Evolutionary conservation across 2,113 vertebrate genomes (phyloP), one percentile per base, ranked within the genome.

Genomic region (Pantherophis guttatus): DNA sequence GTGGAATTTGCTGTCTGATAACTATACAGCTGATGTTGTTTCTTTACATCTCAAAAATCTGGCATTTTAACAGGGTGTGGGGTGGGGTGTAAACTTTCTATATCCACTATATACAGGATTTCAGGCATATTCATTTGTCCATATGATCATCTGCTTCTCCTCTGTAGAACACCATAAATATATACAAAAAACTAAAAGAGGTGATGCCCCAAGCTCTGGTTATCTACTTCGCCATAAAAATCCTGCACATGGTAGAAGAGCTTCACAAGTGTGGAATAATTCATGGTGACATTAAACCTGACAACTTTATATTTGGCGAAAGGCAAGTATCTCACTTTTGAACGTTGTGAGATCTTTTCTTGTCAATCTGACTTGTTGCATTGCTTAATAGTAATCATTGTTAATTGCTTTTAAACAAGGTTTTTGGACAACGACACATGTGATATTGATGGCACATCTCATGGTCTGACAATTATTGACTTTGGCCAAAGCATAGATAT

Each of bases 221-320:
- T 52, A 94, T 99, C 50, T 98, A 98, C 95, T 99, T 99, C 10
- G 95, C 98, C 15, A 81, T 98, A 92, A 98, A 98, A 87, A 99
- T 99, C 95, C 98, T 99, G 53, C 94, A 97, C 91, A 99, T 98
- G 97, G 97, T 99, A 65, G 98, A 99, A 94, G 97, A 97, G 95
- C 97, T 99, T 50, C 99, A 99, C 91, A 19, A 39, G 93, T 96
- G 98, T 86, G 90, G 91, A 21, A 97, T 99, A 94, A 95, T 99
- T 96, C 99, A 99, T 5, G 99, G 98, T 7, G 99, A 99, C 97
- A 97, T 99, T 96, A 99, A 99, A 50, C 99, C 99, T 0, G 99
- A 99, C 97, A 99, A 99, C 89, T 99, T 99, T 97, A 96, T 99
- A 58, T 97, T 99, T 12, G 98, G 98, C 59, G 97, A 98, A 94